These are phyloP conservation scores for Morone chrysops DNA, from an alignment of 2,113 vertebrate species.

Conservation along the genomic window DNA sequence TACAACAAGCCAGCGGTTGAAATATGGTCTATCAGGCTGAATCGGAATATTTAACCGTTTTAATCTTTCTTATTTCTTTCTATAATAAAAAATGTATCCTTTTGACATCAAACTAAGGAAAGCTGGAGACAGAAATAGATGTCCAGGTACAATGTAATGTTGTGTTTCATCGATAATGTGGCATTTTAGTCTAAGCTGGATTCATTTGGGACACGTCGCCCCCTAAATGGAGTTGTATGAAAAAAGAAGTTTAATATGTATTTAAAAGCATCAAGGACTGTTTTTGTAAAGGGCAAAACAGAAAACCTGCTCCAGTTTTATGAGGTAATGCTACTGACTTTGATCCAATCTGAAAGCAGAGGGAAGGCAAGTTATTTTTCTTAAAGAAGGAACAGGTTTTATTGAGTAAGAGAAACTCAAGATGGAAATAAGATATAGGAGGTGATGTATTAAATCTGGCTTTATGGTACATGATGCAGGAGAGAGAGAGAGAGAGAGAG, in stretches of 20 bases:
- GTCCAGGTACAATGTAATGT: neutral
- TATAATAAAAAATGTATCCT: neutral
- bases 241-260: conserved; percentile 37
- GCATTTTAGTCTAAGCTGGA: conserved; percentile 16
- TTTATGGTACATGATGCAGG: conserved; percentile 2
- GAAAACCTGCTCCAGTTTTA: conserved; percentile 22
- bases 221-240: conserved; percentile 14
- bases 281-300: conserved; percentile 34
- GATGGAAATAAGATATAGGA: conserved; percentile 34
- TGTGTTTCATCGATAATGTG: conserved; percentile 6
- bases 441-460: conserved; percentile 41
- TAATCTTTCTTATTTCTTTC: neutral
- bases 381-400: conserved; percentile 1
- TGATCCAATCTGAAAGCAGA: conserved; percentile 33
- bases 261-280: conserved; percentile 19
- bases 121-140: conserved; percentile 16
- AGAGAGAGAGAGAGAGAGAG: too few species aligned
- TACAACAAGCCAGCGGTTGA: neutral
- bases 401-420: conserved; percentile 23
- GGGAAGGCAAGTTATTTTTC: conserved; percentile 24
- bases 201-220: conserved; percentile 22
- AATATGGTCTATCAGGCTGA: neutral
- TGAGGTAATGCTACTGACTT: conserved; percentile 13
- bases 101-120: conserved; percentile 7
- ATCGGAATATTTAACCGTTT: neutral